Percentiles rank a stretch among this genome's conserved stretches.
Evolutionary conservation across 2,113 vertebrate genomes (phyloP).

Genomic region (Neolamprologus kungweensis): DNA sequence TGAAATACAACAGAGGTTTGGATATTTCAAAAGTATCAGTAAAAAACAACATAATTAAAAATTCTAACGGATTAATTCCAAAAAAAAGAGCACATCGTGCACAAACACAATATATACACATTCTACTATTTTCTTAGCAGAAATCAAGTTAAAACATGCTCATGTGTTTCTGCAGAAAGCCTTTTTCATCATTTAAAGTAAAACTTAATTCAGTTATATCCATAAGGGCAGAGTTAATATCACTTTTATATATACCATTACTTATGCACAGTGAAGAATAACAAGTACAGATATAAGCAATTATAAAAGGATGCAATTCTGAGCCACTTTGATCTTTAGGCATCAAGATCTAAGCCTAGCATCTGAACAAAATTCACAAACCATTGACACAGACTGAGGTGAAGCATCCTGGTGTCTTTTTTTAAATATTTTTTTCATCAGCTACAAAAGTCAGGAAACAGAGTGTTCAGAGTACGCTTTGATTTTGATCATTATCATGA

Average conservation of each 20-base stretch:
- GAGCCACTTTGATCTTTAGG: not conserved
- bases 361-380: not conserved
- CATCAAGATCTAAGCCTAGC: not conserved
- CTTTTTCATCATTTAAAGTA: not conserved
- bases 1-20: constrained; percentile 35
- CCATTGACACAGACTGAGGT: not conserved
- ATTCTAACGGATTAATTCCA: not conserved
- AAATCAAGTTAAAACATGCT: not conserved
- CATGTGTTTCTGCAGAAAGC: not conserved
- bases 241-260: not conserved
- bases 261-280: not conserved
- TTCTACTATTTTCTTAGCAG: not conserved
- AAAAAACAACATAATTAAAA: not conserved
- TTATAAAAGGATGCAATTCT: not conserved
- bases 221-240: not conserved
- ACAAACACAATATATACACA: not conserved
- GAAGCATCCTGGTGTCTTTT: not conserved
- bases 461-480: not conserved
- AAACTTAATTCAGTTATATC: not conserved
- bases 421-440: not conserved
- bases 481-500: not conserved
- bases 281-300: not conserved
- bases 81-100: not conserved
- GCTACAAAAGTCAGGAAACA: not conserved
- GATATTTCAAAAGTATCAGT: not conserved